Evolutionary conservation across 2,888 invertebrate species (phyloP).

Genomic region (Anthophora plumipes): DNA sequence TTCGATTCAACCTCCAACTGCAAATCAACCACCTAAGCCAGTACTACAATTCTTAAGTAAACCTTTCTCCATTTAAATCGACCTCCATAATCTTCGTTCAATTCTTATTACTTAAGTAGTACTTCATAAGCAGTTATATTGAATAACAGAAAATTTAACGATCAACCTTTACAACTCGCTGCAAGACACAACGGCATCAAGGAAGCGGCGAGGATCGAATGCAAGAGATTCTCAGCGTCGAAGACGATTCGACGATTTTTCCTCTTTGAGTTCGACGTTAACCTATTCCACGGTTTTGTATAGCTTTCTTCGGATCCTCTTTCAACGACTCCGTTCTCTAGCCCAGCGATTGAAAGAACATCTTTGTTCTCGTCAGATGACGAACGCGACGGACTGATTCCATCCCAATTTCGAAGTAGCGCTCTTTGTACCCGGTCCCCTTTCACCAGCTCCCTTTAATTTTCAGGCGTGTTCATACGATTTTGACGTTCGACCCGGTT

Average conservation of each 20-base stretch:
- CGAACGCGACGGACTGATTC: neutral
- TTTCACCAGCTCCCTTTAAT: conserved; percentile 32
- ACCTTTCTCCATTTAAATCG: no score
- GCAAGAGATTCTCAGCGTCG: no score
- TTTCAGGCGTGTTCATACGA: conserved; percentile 37
- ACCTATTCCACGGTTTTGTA: conserved; percentile 14
- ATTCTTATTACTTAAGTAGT: neutral
- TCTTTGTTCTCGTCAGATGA: conserved; percentile 37
- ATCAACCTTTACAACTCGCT: no score
- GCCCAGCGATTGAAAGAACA: neutral
- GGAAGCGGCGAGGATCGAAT: no score
- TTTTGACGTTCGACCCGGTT: conserved; percentile 34
- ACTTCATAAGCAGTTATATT: no score
- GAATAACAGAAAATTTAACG: no score
- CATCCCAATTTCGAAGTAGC: conserved; percentile 23
- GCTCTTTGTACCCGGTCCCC: conserved; percentile 15
- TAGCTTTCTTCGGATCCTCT: conserved; percentile 24
- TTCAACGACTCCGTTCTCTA: neutral
- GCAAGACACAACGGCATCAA: no score
- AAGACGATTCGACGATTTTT: no score
- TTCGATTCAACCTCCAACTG: no score
- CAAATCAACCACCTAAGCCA: no score
- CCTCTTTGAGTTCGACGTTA: conserved; percentile 9
- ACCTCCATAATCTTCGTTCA: neutral
- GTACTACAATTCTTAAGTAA: no score